Conservation (phyloP, 2,113 vertebrate species). For the Polypterus senegalus region DNA sequence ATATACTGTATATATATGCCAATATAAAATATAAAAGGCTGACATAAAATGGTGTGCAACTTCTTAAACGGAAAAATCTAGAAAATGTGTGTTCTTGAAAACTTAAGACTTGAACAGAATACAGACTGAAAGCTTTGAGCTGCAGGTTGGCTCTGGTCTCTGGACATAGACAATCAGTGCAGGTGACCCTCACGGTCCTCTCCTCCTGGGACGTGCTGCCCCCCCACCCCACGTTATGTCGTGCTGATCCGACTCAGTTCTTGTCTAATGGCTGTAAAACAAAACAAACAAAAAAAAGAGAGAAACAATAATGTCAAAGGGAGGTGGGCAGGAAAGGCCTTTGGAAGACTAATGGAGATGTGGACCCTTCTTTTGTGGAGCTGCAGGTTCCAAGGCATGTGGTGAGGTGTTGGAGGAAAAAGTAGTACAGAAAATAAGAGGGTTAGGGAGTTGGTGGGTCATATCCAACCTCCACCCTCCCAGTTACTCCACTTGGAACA, state of each 20-base stretch:
- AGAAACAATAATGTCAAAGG: neutral
- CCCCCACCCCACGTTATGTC: conserved; percentile 61
- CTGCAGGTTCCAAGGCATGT: no score
- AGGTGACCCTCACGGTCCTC: conserved; percentile 43
- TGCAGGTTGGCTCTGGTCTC: conserved; percentile 76
- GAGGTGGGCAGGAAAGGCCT: no score
- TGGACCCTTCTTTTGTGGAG: no score
- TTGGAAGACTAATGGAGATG: no score
- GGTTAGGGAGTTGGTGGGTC: no score
- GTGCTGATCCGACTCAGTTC: conserved; percentile 89
- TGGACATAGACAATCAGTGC: conserved; percentile 57
- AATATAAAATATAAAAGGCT: conserved; percentile 84
- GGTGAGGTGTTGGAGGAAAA: no score
- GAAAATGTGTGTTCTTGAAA: conserved; percentile 76
- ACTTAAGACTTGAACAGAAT: conserved; percentile 61
- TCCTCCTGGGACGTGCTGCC: conserved; percentile 34
- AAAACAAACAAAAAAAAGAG: conserved; percentile 1
- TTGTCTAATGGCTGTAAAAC: conserved; percentile 80
- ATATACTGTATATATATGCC: conserved; percentile 54
- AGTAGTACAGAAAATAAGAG: no score
- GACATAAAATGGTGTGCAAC: conserved; percentile 70
- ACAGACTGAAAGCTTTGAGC: conserved; percentile 65
- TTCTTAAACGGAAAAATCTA: conserved; percentile 62
- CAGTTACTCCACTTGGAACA: no score
- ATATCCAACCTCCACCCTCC: no score